These are phyloP conservation scores for Halcyon smyrnensis DNA, from an alignment of 2,797 vertebrate genomes.

Conservation along the genomic window DNA sequence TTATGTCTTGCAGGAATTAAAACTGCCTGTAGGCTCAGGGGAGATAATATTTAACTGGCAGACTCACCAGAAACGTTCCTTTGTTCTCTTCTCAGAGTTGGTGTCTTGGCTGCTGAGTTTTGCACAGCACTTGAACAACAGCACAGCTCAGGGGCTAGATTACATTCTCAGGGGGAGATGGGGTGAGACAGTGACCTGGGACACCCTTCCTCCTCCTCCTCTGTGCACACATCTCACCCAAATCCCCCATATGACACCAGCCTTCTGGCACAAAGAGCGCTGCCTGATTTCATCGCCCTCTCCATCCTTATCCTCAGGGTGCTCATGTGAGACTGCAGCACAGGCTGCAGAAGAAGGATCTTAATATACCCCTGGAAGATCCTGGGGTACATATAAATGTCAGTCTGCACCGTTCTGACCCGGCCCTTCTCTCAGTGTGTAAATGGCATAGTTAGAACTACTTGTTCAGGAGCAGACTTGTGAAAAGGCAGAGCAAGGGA, in stretches of 20 bases:
- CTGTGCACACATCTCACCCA: not conserved
- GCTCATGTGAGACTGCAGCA: not conserved
- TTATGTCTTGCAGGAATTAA: not conserved
- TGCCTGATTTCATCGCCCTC: not conserved
- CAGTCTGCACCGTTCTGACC: not conserved
- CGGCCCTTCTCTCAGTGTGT: not conserved
- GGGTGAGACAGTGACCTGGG: not conserved
- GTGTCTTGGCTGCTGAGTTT: not conserved
- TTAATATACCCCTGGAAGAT: rapidly evolving
- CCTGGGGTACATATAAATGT: not conserved
- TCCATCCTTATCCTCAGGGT: not conserved
- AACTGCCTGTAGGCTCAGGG: not conserved
- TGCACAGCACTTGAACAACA: not conserved
- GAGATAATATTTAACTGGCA: not conserved
- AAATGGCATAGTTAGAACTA: rapidly evolving
- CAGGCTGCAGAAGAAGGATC: not conserved
- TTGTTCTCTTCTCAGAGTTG: not conserved
- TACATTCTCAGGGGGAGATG: not conserved
- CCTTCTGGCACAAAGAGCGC: not conserved
- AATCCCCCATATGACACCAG: rapidly evolving
- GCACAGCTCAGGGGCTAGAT: not conserved
- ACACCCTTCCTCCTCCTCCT: not conserved
- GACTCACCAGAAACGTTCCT: not conserved
- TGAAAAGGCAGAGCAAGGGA: not conserved
- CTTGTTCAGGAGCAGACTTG: not conserved